Conservation (phyloP, 2,888 invertebrate genomes). For the Andrena haemorrhoa region DNA sequence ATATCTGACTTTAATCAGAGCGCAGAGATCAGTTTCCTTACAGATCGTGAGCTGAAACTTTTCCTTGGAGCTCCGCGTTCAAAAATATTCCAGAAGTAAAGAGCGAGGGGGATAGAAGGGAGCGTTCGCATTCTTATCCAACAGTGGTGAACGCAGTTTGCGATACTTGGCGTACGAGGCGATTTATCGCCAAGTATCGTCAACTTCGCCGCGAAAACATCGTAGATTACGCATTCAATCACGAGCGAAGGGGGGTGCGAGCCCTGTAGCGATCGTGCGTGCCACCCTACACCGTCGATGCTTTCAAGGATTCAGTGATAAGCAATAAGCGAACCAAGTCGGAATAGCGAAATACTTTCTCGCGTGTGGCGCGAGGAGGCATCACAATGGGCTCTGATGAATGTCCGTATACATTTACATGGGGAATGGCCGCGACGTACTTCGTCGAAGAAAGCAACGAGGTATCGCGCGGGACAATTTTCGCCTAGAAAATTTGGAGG, state of each 20-base stretch:
- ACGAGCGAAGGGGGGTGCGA: slow-evolving; percentile 36
- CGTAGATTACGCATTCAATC: slow-evolving; percentile 72
- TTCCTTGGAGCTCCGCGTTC: too few species aligned
- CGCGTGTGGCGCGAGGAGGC: slow-evolving; percentile 66
- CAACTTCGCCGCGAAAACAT: slow-evolving; percentile 60
- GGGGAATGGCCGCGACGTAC: slow-evolving; percentile 76
- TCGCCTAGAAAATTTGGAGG: slow-evolving; percentile 22
- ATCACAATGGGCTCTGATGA: slow-evolving; percentile 82
- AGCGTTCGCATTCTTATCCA: slow-evolving; percentile 15
- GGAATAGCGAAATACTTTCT: slow-evolving; percentile 63
- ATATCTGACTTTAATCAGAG: too few species aligned
- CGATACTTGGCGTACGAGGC: slow-evolving; percentile 39
- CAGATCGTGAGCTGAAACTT: too few species aligned
- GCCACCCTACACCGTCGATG: slow-evolving; percentile 46
- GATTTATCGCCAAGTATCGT: slow-evolving; percentile 52
- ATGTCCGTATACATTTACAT: slow-evolving; percentile 84
- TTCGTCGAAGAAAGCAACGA: slow-evolving; percentile 73
- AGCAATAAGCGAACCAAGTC: slow-evolving; percentile 64
- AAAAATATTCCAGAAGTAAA: neutral
- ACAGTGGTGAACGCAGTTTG: slow-evolving; percentile 27
- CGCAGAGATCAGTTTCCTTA: too few species aligned
- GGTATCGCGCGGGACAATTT: slow-evolving; percentile 65
- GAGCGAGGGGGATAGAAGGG: neutral
- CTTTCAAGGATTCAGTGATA: slow-evolving; percentile 61
- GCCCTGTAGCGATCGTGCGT: slow-evolving; percentile 52